Evolutionary conservation across 2,888 invertebrate species (phyloP).

Genomic region (Beris morrisii): DNA sequence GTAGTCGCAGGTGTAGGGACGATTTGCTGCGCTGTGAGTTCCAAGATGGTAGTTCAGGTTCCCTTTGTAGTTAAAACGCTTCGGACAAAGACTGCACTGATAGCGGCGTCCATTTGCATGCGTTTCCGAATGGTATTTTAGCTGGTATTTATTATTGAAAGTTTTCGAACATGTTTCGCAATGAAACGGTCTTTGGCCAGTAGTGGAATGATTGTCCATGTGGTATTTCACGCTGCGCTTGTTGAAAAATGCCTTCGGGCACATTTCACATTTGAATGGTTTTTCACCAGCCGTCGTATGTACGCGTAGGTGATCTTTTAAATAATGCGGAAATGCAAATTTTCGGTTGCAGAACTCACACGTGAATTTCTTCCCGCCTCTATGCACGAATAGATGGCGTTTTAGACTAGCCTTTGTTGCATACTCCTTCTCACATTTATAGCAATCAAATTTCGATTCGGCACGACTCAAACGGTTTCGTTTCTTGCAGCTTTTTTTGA

Average conservation of each 20-base stretch:
- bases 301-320: constrained; percentile 21
- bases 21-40: constrained; percentile 4
- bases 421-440: not conserved
- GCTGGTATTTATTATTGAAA: constrained; percentile 28
- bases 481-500: not conserved
- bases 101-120: constrained; percentile 13
- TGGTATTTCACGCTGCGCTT: constrained; percentile 25
- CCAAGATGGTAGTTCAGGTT: constrained; percentile 24
- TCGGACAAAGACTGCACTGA: constrained; percentile 24
- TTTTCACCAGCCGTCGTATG: constrained; percentile 9
- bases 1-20: constrained; percentile 16
- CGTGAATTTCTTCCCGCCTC: constrained; percentile 6
- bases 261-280: constrained; percentile 27
- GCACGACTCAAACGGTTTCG: too few relatives aligned
- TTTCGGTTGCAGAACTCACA: constrained; percentile 22
- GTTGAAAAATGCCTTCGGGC: constrained; percentile 27
- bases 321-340: constrained; percentile 23
- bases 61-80: constrained; percentile 29
- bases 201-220: constrained; percentile 7
- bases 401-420: constrained; percentile 15
- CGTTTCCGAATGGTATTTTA: constrained; percentile 21
- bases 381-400: constrained; percentile 18
- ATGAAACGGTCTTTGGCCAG: not conserved
- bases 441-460: constrained; percentile 5
- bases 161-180: constrained; percentile 23